Conservation (phyloP, 2,888 invertebrate species). For the Apamea sordens region DNA sequence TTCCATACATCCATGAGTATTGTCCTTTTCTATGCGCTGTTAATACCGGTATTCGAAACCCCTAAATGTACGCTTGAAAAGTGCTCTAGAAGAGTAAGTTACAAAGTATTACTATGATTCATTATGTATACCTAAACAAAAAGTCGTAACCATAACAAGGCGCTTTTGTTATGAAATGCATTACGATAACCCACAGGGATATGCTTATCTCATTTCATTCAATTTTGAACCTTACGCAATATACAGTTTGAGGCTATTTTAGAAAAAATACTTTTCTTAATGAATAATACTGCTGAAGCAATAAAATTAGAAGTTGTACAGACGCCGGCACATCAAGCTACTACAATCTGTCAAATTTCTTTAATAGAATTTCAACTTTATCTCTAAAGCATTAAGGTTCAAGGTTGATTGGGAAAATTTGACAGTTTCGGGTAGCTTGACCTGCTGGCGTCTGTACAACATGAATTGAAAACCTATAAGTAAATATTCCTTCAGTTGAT, state of each 20-base stretch:
- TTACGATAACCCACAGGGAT: conserved; percentile 20
- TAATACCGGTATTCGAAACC: too few relatives aligned
- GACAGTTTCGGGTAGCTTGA: too few relatives aligned
- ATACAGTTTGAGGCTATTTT: conserved; percentile 7
- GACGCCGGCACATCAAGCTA: too few relatives aligned
- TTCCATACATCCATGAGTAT: too few relatives aligned
- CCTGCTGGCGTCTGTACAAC: too few relatives aligned
- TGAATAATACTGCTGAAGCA: background rate
- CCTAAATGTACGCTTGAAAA: background rate
- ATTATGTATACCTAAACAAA: conserved; percentile 18
- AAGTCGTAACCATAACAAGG: conserved; percentile 21
- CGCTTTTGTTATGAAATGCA: conserved; percentile 39
- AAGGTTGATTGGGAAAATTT: too few relatives aligned
- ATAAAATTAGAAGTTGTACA: conserved; percentile 6
- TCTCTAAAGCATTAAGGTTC: too few relatives aligned
- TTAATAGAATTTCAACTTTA: too few relatives aligned
- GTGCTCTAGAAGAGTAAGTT: background rate
- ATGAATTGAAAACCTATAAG: too few relatives aligned
- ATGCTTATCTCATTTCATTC: conserved; percentile 24
- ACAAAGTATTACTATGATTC: conserved; percentile 13
- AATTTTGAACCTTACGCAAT: conserved; percentile 21
- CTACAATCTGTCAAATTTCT: too few relatives aligned
- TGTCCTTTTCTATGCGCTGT: too few relatives aligned
- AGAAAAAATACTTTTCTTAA: conserved; percentile 18
- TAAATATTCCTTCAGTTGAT: too few relatives aligned